These are phyloP conservation scores for Plestiodon gilberti DNA, from an alignment of 2,113 vertebrate genomes.

Conservation along the genomic window DNA sequence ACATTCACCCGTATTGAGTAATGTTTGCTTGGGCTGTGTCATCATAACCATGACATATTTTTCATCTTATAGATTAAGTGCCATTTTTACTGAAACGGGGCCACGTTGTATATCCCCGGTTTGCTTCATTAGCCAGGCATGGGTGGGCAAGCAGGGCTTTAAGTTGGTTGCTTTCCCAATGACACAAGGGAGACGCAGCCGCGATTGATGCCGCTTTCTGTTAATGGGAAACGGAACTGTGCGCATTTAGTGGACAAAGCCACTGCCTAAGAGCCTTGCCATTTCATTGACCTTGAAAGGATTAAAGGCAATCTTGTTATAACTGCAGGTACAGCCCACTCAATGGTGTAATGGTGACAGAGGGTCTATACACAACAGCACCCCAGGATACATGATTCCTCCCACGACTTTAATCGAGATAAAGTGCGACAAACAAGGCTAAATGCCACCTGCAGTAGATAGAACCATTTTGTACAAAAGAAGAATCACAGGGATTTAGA, in stretches of 20 bases:
- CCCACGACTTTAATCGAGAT: conserved; percentile 53
- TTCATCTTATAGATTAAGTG: not conserved
- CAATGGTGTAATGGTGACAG: conserved; percentile 44
- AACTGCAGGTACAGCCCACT: conserved; percentile 51
- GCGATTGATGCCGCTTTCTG: not conserved
- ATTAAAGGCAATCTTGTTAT: conserved; percentile 33
- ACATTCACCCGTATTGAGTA: conserved; percentile 27
- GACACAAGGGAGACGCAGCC: too few relatives aligned
- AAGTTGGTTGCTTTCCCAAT: conserved; percentile 20
- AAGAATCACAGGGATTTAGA: conserved; percentile 28
- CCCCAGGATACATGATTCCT: conserved; percentile 54
- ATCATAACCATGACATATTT: not conserved
- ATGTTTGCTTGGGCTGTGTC: conserved; percentile 12
- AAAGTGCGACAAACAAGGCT: conserved; percentile 61
- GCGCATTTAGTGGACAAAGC: not conserved
- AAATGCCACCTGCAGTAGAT: conserved; percentile 50
- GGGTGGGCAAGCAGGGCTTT: not conserved
- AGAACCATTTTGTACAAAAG: conserved; percentile 47
- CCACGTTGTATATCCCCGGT: not conserved
- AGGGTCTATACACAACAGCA: conserved; percentile 28
- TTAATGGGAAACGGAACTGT: not conserved
- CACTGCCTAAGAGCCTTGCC: conserved; percentile 27
- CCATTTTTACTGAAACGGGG: conserved; percentile 19
- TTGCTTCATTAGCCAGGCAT: conserved; percentile 19
- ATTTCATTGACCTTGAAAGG: conserved; percentile 54